Conservation (phyloP, 2,113 vertebrate genomes). For the Sisor rabdophorus region DNA sequence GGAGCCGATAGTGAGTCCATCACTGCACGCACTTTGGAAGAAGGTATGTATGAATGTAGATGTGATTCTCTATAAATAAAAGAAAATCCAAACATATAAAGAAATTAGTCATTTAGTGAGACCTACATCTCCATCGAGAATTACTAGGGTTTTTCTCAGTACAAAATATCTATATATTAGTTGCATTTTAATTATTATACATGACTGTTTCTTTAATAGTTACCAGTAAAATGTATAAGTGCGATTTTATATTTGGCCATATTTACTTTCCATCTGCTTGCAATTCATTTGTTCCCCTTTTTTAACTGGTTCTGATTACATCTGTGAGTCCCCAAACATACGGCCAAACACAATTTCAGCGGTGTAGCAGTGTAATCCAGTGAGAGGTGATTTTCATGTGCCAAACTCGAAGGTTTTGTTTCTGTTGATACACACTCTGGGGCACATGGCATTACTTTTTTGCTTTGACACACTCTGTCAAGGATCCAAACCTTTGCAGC, state of each 20-base stretch:
- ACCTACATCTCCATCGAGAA: no score
- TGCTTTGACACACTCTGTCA: conserved; percentile 38
- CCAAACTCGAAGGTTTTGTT: conserved; percentile 13
- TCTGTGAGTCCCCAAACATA: conserved; percentile 6
- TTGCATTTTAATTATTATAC: background rate
- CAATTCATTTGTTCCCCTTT: background rate
- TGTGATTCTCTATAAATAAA: no score
- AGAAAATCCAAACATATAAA: background rate
- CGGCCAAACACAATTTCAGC: conserved; percentile 7
- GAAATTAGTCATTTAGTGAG: no score
- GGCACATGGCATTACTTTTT: conserved; percentile 10
- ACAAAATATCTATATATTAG: no score
- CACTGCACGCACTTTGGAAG: conserved; percentile 89
- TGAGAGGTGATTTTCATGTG: conserved; percentile 1
- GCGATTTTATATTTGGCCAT: background rate
- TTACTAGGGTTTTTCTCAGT: no score
- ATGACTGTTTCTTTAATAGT: background rate
- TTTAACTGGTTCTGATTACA: conserved; percentile 5
- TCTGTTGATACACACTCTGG: conserved; percentile 19
- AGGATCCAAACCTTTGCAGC: conserved; percentile 51
- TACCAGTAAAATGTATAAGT: background rate
- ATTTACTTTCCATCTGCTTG: background rate
- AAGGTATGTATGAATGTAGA: conserved; percentile 72
- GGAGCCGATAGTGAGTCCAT: conserved; percentile 96
- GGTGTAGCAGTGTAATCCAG: background rate